A percentile compares a stretch with the other conserved stretches of the same genome.
phyloP scores from a whole-genome alignment of 2,113 vertebrate genomes.

The Centropus bengalensis region DNA sequence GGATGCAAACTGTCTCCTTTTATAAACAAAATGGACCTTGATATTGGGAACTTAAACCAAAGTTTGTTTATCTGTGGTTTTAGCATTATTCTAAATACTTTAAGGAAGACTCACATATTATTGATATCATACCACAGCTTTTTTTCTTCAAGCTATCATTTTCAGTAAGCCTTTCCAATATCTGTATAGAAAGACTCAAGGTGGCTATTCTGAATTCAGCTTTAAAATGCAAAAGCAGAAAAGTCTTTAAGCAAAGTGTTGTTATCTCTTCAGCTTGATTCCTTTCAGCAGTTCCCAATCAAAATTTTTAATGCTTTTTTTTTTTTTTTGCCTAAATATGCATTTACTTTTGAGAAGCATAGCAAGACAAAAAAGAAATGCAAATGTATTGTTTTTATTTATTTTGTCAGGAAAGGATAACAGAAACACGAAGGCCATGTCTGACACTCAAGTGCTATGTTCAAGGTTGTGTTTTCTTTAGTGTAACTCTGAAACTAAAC shows the following conservation, averaged over 20 bases:
- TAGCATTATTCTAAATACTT: background rate
- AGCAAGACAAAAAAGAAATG: background rate
- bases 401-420: background rate
- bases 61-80: background rate
- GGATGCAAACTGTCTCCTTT: background rate
- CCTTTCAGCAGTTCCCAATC: background rate
- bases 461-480: background rate
- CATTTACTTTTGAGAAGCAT: background rate
- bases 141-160: background rate
- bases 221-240: background rate
- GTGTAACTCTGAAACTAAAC: background rate
- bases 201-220: background rate
- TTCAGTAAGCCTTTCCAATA: background rate
- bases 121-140: accelerated
- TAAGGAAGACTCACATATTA: background rate
- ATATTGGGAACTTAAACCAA: background rate
- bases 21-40: background rate
- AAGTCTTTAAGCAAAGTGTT: background rate
- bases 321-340: background rate
- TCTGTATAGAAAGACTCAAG: background rate
- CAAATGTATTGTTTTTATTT: background rate
- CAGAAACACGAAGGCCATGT: background rate
- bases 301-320: background rate
- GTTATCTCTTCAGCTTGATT: background rate
- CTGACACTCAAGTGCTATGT: background rate